These are phyloP conservation scores for Hyppa rectilinea DNA, from an alignment of 2,888 invertebrate genomes.

Conservation along the genomic window DNA sequence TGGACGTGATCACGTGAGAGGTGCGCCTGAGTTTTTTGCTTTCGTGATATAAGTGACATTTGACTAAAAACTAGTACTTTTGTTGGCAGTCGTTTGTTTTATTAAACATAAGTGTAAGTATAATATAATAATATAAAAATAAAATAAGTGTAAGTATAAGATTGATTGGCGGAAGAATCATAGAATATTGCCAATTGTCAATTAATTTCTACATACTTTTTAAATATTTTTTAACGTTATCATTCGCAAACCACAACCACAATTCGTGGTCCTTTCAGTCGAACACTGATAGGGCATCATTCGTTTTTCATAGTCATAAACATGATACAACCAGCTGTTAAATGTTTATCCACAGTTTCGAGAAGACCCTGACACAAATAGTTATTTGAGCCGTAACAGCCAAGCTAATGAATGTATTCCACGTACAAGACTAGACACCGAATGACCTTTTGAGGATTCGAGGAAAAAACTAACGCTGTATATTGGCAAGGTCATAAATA, in stretches of 20 bases:
- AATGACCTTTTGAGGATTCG: slow-evolving; percentile 68
- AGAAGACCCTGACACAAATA: slow-evolving; percentile 66
- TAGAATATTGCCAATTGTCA: too few species aligned
- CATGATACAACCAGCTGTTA: slow-evolving; percentile 36
- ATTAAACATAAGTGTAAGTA: too few species aligned
- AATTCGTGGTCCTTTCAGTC: slow-evolving; percentile 6
- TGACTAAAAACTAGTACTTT: slow-evolving; percentile 9
- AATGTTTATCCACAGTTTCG: slow-evolving; percentile 46
- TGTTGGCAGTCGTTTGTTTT: slow-evolving; percentile 6
- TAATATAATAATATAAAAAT: too few species aligned
- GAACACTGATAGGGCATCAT: not conserved
- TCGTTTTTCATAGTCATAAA: slow-evolving; percentile 10
- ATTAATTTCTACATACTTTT: too few species aligned
- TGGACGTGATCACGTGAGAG: not conserved
- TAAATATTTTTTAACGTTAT: not conserved
- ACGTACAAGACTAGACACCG: slow-evolving; percentile 58
- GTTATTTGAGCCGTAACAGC: slow-evolving; percentile 51
- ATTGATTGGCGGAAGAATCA: too few species aligned
- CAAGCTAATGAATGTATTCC: slow-evolving; percentile 66
- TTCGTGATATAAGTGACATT: slow-evolving; percentile 7
- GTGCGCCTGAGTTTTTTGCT: not conserved
- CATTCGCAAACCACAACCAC: not conserved
- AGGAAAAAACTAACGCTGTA: slow-evolving; percentile 56
- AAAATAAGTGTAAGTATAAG: too few species aligned
- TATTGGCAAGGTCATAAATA: slow-evolving; percentile 60